A percentile compares a stretch with the other conserved stretches of the same genome.
Conservation (phyloP, 2,888 invertebrate genomes). For the Notodonta dromedarius region DNA sequence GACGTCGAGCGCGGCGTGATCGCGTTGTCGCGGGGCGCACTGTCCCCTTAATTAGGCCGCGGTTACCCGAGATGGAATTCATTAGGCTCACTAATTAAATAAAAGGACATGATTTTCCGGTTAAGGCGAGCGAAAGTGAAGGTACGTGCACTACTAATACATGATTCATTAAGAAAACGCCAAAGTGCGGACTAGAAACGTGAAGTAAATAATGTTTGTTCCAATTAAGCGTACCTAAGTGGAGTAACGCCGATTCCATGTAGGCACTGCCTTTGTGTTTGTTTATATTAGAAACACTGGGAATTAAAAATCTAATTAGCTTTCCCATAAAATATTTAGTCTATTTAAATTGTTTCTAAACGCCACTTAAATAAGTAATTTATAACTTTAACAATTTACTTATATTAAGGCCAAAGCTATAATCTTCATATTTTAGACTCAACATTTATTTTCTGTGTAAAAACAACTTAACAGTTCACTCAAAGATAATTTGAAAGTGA, state of each 20-base stretch:
- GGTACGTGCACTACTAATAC: constrained; percentile 54
- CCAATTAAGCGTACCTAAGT: constrained; percentile 52
- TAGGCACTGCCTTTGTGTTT: not conserved
- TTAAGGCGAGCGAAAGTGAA: constrained; percentile 63
- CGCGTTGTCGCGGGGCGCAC: constrained; percentile 33
- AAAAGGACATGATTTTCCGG: constrained; percentile 70
- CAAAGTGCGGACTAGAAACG: constrained; percentile 39
- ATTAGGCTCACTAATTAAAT: constrained; percentile 74
- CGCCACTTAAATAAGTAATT: too few species aligned
- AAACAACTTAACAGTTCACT: constrained; percentile 1
- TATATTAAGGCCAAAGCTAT: too few species aligned
- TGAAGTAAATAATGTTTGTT: constrained; percentile 43
- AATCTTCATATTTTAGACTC: too few species aligned
- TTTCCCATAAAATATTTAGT: too few species aligned
- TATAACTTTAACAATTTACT: too few species aligned
- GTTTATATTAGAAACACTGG: not conserved
- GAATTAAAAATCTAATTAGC: too few species aligned
- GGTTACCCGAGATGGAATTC: constrained; percentile 69
- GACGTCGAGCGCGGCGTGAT: constrained; percentile 25
- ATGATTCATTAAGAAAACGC: constrained; percentile 65
- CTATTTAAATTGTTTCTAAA: too few species aligned
- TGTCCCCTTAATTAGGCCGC: constrained; percentile 62
- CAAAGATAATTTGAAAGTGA: constrained; percentile 5
- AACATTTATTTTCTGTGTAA: not conserved
- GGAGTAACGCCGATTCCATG: constrained; percentile 30